These are phyloP conservation scores for Podarcis lilfordi DNA, from an alignment of 2,797 vertebrate species.

Conservation along the genomic window DNA sequence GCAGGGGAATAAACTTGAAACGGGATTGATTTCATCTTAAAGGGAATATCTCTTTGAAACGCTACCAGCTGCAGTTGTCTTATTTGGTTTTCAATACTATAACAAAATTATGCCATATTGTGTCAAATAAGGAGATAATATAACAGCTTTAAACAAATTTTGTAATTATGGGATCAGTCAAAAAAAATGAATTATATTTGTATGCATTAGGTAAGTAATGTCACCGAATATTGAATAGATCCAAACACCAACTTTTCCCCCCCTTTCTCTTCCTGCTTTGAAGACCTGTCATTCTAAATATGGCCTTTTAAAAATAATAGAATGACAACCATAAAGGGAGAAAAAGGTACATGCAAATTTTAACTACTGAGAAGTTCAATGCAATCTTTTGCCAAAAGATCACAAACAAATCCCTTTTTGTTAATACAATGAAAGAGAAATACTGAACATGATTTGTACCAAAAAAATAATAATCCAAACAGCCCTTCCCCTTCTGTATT, in stretches of 20 bases:
- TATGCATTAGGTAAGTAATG: conserved; percentile 61
- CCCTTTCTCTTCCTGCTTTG: background rate
- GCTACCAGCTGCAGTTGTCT: conserved; percentile 88
- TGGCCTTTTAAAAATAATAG: conserved; percentile 19
- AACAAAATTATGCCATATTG: conserved; percentile 98
- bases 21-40: conserved; percentile 98
- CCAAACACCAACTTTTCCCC: conserved; percentile 48
- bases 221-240: conserved; percentile 74
- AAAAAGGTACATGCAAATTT: background rate
- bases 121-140: conserved; percentile 92
- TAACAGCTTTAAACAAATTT: conserved; percentile 90
- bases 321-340: conserved; percentile 20
- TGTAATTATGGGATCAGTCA: conserved; percentile 89
- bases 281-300: conserved; percentile 36
- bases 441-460: background rate
- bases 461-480: background rate
- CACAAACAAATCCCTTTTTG: conserved; percentile 10
- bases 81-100: conserved; percentile 87
- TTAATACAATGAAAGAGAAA: conserved; percentile 23
- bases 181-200: conserved; percentile 74
- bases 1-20: conserved; percentile 92
- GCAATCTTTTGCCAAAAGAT: conserved; percentile 30
- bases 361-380: conserved; percentile 10
- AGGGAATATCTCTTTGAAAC: conserved; percentile 93
- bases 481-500: background rate